phyloP scores from a whole-genome alignment of 2,113 vertebrate species.

The Heterotilapia buettikoferi region DNA sequence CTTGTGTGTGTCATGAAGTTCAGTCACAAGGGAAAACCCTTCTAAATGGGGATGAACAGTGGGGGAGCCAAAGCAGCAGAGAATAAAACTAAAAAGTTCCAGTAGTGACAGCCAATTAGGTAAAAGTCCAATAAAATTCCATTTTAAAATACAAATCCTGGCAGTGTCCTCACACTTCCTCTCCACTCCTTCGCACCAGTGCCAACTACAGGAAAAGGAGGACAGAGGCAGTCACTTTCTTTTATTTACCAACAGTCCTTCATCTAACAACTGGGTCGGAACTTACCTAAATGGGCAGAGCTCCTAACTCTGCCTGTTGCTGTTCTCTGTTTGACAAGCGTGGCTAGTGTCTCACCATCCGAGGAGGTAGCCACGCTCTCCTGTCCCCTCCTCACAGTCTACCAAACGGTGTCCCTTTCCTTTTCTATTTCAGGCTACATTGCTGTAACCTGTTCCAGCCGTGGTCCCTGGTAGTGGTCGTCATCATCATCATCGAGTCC shows the following conservation, averaged over 20 bases:
- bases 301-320: background rate
- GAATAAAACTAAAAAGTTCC: background rate
- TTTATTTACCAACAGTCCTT: background rate
- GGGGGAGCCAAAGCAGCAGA: background rate
- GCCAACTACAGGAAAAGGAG: background rate
- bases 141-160: background rate
- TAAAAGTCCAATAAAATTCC: background rate
- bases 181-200: background rate
- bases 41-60: accelerated
- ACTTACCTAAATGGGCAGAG: background rate
- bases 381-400: background rate
- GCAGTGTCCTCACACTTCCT: background rate
- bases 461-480: background rate
- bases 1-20: background rate
- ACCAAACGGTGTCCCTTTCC: background rate
- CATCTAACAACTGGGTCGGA: background rate
- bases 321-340: background rate
- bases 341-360: background rate
- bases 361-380: accelerated
- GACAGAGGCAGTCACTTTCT: background rate
- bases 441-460: background rate
- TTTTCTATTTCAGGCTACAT: background rate
- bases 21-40: background rate
- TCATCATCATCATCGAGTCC: background rate
- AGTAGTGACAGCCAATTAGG: background rate